Evolutionary conservation across 2,888 invertebrate genomes (phyloP).

Genomic region (Cremastinae sp.): DNA sequence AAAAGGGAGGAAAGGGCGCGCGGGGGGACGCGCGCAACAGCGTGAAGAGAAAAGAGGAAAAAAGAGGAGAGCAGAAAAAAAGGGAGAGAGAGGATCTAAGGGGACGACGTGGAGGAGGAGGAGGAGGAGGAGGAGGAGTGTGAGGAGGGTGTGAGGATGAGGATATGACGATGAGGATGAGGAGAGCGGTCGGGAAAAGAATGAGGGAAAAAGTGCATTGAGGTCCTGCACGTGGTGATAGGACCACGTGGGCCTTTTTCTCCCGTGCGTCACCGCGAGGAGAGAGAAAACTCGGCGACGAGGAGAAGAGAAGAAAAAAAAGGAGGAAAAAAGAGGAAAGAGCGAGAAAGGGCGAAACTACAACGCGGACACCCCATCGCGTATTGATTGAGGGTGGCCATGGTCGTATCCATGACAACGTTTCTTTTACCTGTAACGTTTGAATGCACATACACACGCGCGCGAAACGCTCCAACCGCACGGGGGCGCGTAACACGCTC

Average conservation of each 20-base stretch:
- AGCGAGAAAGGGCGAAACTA: slow-evolving; percentile 29
- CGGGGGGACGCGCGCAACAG: slow-evolving; percentile 10
- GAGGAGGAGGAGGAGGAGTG: too few relatives aligned
- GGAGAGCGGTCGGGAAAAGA: slow-evolving; percentile 5
- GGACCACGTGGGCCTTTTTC: slow-evolving; percentile 79
- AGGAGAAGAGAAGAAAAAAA: slow-evolving; percentile 47
- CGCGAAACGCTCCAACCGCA: not conserved
- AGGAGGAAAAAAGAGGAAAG: slow-evolving; percentile 39
- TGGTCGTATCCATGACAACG: slow-evolving; percentile 79
- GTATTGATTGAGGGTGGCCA: slow-evolving; percentile 80
- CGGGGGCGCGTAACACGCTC: slow-evolving; percentile 3
- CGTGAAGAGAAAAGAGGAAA: slow-evolving; percentile 21
- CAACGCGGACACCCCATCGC: slow-evolving; percentile 73
- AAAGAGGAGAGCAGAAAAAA: not conserved
- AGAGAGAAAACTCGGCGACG: slow-evolving; percentile 59
- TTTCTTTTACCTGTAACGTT: slow-evolving; percentile 78
- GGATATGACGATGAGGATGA: not conserved
- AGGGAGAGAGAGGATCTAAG: slow-evolving; percentile 6
- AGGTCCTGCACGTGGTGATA: slow-evolving; percentile 79
- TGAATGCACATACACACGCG: slow-evolving; percentile 32
- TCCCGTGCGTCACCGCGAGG: slow-evolving; percentile 74
- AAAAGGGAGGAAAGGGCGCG: not conserved
- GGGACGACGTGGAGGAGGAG: too few relatives aligned
- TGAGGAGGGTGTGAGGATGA: not conserved
- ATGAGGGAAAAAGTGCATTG: slow-evolving; percentile 59